A percentile compares a stretch with the other conserved stretches of the same genome.
Evolutionary conservation across 1,140 invertebrate species (phyloP).

Genomic region (Portunus trituberculatus): DNA sequence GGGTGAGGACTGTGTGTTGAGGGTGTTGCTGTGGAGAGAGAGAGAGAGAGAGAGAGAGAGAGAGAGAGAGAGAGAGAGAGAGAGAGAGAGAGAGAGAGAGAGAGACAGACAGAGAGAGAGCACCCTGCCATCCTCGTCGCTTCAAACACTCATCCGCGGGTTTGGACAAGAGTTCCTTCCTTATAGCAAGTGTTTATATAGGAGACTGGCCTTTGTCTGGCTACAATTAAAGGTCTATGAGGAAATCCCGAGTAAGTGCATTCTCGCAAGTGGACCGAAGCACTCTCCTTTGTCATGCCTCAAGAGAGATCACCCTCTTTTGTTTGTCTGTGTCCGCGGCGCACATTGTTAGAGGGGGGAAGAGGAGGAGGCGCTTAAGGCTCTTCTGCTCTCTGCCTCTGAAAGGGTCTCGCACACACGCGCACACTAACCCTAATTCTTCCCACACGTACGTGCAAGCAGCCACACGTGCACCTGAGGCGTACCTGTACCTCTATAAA

Average conservation of each 20-base stretch:
- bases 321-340: conserved; percentile 43
- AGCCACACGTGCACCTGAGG: no score
- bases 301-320: conserved; percentile 27
- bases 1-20: no score
- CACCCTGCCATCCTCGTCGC: not conserved
- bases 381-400: no score
- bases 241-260: conserved; percentile 68
- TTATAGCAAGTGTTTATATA: conserved; percentile 71
- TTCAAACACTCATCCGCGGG: not conserved
- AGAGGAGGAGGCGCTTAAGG: not conserved
- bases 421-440: not conserved
- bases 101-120: not conserved
- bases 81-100: not conserved
- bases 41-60: not conserved
- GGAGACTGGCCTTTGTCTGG: conserved; percentile 64
- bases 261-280: conserved; percentile 60
- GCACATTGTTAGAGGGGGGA: conserved; percentile 16
- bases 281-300: conserved; percentile 3
- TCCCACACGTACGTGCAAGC: no score
- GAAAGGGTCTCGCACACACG: not conserved
- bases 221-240: conserved; percentile 69
- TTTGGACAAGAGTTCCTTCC: conserved; percentile 68
- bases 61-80: not conserved
- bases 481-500: no score
- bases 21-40: no score